Conservation (phyloP, 2,797 vertebrate species). For the Enteromius paludinosus region DNA sequence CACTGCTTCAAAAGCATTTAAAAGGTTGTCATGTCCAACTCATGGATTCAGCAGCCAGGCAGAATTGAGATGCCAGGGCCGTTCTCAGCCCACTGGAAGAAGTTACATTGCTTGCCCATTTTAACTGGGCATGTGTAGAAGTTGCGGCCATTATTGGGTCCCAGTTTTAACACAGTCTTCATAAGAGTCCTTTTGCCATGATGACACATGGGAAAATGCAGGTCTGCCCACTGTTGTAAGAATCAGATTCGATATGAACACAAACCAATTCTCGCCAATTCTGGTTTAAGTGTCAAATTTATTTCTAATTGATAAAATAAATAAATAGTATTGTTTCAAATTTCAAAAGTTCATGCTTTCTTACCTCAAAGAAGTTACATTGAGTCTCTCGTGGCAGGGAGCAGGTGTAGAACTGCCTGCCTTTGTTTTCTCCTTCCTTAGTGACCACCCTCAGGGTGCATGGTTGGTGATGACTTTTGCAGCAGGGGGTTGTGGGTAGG, state of each 20-base stretch:
- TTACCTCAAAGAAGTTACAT: slow-evolving; percentile 91
- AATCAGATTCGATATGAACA: not conserved
- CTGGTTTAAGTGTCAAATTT: not conserved
- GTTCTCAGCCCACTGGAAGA: slow-evolving; percentile 89
- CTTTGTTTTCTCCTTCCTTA: slow-evolving; percentile 90
- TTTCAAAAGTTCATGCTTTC: slow-evolving; percentile 40
- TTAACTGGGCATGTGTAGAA: slow-evolving; percentile 87
- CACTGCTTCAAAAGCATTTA: not conserved
- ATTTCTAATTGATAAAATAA: not conserved
- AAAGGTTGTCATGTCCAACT: not conserved
- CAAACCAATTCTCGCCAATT: slow-evolving; percentile 1
- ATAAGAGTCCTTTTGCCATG: slow-evolving; percentile 86
- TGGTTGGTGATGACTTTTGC: slow-evolving; percentile 78
- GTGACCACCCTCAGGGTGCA: slow-evolving; percentile 84
- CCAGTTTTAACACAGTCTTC: slow-evolving; percentile 92
- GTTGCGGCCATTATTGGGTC: slow-evolving; percentile 91
- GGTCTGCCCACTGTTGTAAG: slow-evolving; percentile 89
- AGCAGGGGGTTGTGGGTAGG: slow-evolving; percentile 73
- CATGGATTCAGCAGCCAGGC: slow-evolving; percentile 70
- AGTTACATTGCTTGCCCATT: slow-evolving; percentile 87
- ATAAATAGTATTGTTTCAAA: too few species aligned
- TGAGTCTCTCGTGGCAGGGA: slow-evolving; percentile 80
- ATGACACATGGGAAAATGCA: slow-evolving; percentile 87
- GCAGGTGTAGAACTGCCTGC: slow-evolving; percentile 89
- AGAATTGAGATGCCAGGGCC: slow-evolving; percentile 70